Base-by-base conservation (phyloP, 2,888 invertebrate species). In the Drosophila infuscata region DNA sequence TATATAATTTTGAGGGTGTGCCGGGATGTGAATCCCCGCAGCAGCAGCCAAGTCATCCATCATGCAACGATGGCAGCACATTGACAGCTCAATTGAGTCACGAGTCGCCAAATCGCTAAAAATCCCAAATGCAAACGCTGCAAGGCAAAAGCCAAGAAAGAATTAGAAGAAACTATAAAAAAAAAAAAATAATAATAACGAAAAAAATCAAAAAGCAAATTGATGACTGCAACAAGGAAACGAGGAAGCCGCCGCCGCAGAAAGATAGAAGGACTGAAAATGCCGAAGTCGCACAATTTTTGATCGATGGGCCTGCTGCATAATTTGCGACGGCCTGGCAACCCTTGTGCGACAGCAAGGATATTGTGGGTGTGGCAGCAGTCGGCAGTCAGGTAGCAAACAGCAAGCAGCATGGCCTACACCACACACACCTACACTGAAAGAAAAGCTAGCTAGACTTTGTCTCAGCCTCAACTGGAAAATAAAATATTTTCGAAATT, bases 21-120 rank as follows among this genome's bases (percentile, higher is more conserved):
- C 25, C n/a, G 3, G 43, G n/a, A 11, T 43, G 11, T 11, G 11
- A 43, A 20, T 43, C 43, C 25, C 15, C 25, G 46, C 8, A 46
- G 25, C 25, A 43, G 17, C 30, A 20, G 17, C 9, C 41, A 30
- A 56, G 30, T n/a, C 71, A 69, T 69, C 69, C 38, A 70, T 64
- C 74, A 73, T 71, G 20, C 15, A 41, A 36, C 30, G 33, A 9
- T 43, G 72, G 33, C 54, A 64, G 25, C 61, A 62, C 64, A 70
- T n/a, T 78, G 82, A 82, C 82, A 82, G 77, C 87, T 83, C 87
- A 75, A 83, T 86, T 74, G 78, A 81, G 76, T 63, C 82, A 70
- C 64, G 57, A 62, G 64, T 74, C 66, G 76, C 69, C 46, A 59
- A 69, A 65, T 53, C 51, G 73, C 62, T 32, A 73, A 78, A 86